Base-by-base conservation (phyloP, 2,113 vertebrate genomes). In the Xenopus borealis region DNA sequence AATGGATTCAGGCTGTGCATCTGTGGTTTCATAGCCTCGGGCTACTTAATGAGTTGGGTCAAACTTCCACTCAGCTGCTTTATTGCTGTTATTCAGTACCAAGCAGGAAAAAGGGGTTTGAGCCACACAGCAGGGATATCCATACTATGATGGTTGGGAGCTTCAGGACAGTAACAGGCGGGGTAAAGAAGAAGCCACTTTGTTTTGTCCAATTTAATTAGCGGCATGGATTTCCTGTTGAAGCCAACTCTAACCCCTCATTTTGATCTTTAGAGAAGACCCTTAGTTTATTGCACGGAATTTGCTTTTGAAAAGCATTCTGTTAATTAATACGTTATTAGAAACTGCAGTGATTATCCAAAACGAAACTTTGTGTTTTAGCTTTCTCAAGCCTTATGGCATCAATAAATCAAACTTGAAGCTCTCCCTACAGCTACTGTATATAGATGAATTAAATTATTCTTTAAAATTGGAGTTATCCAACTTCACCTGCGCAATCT, bases 41-140 rank as follows among this genome's bases (percentile, higher is more conserved):
- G 73, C 73, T 52, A 76, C 23, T 40, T 11, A 19, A 55, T 69
- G 30, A 19, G 44, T 66, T 66, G n/a, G 9, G 63, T n/a, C 16
- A 66, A 45, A 47, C 50, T 16, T 55, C 55, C n/a, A 13, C 53
- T 65, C 10, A 52, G 12, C n/a, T 68, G 40, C 59, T 61, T 68
- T 59, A 68, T 52, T 76, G 58, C 50, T 27, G 23, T 40, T 9
- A 30, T 20, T 69, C 66, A 17, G 19, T 55, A 45, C 45, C 58
- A 63, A 40, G 46, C 66, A 69, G 66, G 12, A 66, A 62, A 63
- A 55, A 40, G 33, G 73, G 50, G 55, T 66, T 69, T 2, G 18
- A 69, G 73, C 46, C n/a, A 62, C 72, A 75, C 72, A 75, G 65
- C 65, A 68, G 64, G 72, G 45, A 33, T 55, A 69, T 59, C 23